A percentile compares a stretch with the other conserved stretches of the same genome.
Evolutionary conservation across 2,113 vertebrate genomes (phyloP).

Genomic region (Ammospiza nelsoni): DNA sequence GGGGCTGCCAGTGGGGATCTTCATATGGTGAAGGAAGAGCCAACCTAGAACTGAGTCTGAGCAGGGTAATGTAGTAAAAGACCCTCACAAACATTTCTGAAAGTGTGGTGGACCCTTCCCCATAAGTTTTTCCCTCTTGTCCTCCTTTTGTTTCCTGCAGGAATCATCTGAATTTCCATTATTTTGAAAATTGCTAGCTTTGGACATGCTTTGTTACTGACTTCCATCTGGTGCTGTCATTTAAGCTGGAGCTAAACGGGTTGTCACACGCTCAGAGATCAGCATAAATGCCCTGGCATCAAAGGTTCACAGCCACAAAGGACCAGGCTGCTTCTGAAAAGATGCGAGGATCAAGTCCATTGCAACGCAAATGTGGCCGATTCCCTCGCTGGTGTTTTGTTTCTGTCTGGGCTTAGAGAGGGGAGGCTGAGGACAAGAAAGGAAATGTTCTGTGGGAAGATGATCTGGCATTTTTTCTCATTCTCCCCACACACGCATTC

Average conservation of each 20-base stretch:
- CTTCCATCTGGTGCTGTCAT: slow-evolving; percentile 54
- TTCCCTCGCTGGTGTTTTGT: slow-evolving; percentile 61
- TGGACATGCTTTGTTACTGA: slow-evolving; percentile 2
- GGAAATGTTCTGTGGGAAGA: slow-evolving; percentile 70
- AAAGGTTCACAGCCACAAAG: slow-evolving; percentile 18
- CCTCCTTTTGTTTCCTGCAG: not conserved
- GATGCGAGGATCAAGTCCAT: not conserved
- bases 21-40: not conserved
- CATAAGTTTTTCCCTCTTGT: not conserved
- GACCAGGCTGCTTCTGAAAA: slow-evolving; percentile 46
- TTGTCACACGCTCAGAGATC: slow-evolving; percentile 33
- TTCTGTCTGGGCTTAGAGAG: slow-evolving; percentile 66
- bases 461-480: slow-evolving; percentile 65
- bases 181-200: slow-evolving; percentile 21
- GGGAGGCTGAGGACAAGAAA: slow-evolving; percentile 68
- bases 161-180: slow-evolving; percentile 2
- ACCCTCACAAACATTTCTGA: not conserved
- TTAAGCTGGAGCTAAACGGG: slow-evolving; percentile 45
- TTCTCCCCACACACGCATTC: slow-evolving; percentile 59
- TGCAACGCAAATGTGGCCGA: slow-evolving; percentile 25
- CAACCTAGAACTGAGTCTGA: not conserved
- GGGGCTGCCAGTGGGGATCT: not conserved
- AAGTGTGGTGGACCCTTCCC: not conserved
- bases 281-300: slow-evolving; percentile 52
- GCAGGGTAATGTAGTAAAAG: not conserved